Base-by-base conservation (phyloP, 2,888 invertebrate genomes). In the Scelioninae gen. 1 region DNA sequence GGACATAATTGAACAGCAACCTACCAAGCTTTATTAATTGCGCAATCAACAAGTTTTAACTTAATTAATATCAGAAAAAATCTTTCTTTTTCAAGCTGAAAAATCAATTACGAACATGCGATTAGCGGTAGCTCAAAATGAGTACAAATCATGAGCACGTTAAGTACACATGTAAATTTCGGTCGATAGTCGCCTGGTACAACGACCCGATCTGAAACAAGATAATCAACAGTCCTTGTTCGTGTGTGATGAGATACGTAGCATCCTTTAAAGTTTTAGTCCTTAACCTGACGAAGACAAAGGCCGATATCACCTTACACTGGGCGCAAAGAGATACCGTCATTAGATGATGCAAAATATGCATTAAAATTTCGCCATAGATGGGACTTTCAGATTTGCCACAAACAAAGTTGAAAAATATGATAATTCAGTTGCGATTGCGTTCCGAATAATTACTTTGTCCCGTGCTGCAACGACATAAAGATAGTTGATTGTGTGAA, bases 141-240 rank as follows among this genome's bases (percentile, higher is more conserved):
- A 11, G 23, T 71, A 71, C 71, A 71, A 71, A 49, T 71, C 58
- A 60, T 60, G 71, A 11, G 58, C 38, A 15, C 69, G 66, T 45
- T 55, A 55, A 55, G 38, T 71, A 71, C 31, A 58, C 49, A 38
- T 56, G 49, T 34, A 71, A 49, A 60, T 60, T 71, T 38, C 49
- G 71, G 49, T 71, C 71, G 71, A 71, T 71, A 71, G 13, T 23
- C 8, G 58, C 10, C 8, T 29, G 49, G 71, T 49, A 60, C 71
- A 71, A 71, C 13, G 71, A 71, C 71, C 71, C 6, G 58, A 71
- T 71, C 58, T 13, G 71, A 49, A 49, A 49, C 29, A 71, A 58
- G 69, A 71, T 71, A 58, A 71, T 40, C 58, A 49, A 49, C 69
- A 49, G 58, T 71, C 69, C 58, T 71, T 71, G 69, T 71, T 71